Conservation (phyloP, 2,797 vertebrate genomes). For the Octomys mimax region DNA sequence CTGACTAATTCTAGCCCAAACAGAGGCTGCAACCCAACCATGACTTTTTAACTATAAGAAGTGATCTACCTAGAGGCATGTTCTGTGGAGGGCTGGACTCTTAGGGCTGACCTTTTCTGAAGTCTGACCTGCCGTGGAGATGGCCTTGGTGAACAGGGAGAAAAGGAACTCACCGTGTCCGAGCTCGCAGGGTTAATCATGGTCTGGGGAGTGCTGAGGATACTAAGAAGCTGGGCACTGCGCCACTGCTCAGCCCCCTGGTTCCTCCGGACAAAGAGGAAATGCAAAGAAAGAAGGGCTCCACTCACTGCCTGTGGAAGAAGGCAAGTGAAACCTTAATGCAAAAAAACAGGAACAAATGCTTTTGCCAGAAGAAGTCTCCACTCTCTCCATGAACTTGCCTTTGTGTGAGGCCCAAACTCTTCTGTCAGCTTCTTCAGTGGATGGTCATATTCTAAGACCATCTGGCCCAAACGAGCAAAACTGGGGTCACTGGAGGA, state of each 20-base stretch:
- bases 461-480: slow-evolving; percentile 95
- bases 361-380: neutral
- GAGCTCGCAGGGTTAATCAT: slow-evolving; percentile 94
- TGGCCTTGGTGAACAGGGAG: neutral
- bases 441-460: slow-evolving; percentile 95
- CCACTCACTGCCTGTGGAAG: slow-evolving; percentile 92
- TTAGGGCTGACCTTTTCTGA: neutral
- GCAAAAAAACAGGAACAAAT: neutral
- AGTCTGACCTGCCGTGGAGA: neutral
- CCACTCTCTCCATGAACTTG: slow-evolving; percentile 73
- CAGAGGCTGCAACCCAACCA: neutral
- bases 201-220: slow-evolving; percentile 90
- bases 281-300: slow-evolving; percentile 93
- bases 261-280: slow-evolving; percentile 93
- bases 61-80: neutral
- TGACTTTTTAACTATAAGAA: slow-evolving; percentile 23
- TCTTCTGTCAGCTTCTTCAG: slow-evolving; percentile 96
- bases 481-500: slow-evolving; percentile 93
- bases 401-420: slow-evolving; percentile 96
- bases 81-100: neutral
- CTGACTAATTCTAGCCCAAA: slow-evolving; percentile 58
- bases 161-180: slow-evolving; percentile 92
- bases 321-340: neutral
- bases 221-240: slow-evolving; percentile 94
- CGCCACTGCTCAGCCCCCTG: slow-evolving; percentile 95